Conservation (phyloP, 1,140 invertebrate species). For the Phocides pigmalion region DNA sequence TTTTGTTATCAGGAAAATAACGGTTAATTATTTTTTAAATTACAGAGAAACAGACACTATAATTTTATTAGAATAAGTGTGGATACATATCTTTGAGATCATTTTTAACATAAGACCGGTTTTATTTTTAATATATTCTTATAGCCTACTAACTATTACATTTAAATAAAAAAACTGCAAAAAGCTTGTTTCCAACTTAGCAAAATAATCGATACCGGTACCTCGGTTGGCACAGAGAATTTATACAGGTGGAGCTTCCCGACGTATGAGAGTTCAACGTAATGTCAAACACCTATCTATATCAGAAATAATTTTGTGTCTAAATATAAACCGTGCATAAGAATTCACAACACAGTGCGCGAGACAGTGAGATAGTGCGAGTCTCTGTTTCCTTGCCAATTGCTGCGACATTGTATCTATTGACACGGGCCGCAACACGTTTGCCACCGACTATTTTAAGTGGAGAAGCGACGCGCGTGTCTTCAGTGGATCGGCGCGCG, state of each 20-base stretch:
- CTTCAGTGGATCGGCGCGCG: slow-evolving; percentile 38
- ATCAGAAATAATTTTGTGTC: slow-evolving; percentile 82
- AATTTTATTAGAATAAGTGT: no score
- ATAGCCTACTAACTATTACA: neutral
- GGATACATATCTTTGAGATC: no score
- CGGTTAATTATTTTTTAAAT: no score
- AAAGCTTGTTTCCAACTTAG: slow-evolving; percentile 19
- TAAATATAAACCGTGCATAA: slow-evolving; percentile 83
- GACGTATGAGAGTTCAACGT: slow-evolving; percentile 82
- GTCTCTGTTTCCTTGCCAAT: slow-evolving; percentile 81
- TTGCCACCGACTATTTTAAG: slow-evolving; percentile 73
- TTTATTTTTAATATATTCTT: neutral
- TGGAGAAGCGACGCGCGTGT: slow-evolving; percentile 61
- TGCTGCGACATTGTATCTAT: slow-evolving; percentile 81
- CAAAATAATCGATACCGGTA: slow-evolving; percentile 19
- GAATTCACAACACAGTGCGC: slow-evolving; percentile 82
- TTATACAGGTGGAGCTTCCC: slow-evolving; percentile 79
- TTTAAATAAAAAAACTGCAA: slow-evolving; percentile 13
- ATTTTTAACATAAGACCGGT: no score
- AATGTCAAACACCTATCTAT: slow-evolving; percentile 83
- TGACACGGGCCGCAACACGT: slow-evolving; percentile 73
- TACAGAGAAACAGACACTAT: no score
- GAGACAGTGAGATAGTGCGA: slow-evolving; percentile 82
- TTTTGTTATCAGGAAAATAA: no score
- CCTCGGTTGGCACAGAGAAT: slow-evolving; percentile 47